Evolutionary conservation across 37 sponge, comb jelly and placozoan species (phyloP), one percentile per base, ranked within the genome.

Genomic region (Lycopodina hypogea): DNA sequence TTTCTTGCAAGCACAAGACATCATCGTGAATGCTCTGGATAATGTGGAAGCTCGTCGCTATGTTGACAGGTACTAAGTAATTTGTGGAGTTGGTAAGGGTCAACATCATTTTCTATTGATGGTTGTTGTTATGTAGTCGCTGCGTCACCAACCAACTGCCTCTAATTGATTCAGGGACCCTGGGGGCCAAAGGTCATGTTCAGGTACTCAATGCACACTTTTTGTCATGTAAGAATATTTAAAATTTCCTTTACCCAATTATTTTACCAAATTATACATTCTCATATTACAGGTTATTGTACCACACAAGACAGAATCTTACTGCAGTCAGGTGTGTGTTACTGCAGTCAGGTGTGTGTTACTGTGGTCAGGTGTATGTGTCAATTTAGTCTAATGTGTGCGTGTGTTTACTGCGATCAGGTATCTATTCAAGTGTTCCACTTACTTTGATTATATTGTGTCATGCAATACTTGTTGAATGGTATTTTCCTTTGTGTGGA

Each of bases 1-100:
- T 19, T 97, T 97, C 87, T 97, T 94, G 82, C 73, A 69, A 55
- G 34, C 51, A 0, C 83, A 83, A 33, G 74, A 88, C 56, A 52
- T 93, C 15, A 78, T 92, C 7, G 89, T 95, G 2, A 97, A 97
- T 81, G 99, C 99, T 33, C 71, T 97, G 84, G 99, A 97, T 59
- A 97, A 97, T 62, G 90, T 97, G 21, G 99, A 97, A 62, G 93
- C 99, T 30, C 81, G 99, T 19, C 85, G 93, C 84, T 97, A 97
- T 65, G 86, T 97, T 78, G 99, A 97, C 76, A 85, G 96, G 90
- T 92, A 45, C n/a, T 6, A 51, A 22, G 2, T 14, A 19, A 18
- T 72, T 33, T 71, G 40, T 41, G 24, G 2, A 41, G 34, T 57
- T 28, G 32, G 48, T 79, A 80, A 55, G 26, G 66, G 66, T 75